A percentile compares a stretch with the other conserved stretches of the same genome.
Conservation (phyloP, 2,113 vertebrate species). For the Lasiurus cinereus region DNA sequence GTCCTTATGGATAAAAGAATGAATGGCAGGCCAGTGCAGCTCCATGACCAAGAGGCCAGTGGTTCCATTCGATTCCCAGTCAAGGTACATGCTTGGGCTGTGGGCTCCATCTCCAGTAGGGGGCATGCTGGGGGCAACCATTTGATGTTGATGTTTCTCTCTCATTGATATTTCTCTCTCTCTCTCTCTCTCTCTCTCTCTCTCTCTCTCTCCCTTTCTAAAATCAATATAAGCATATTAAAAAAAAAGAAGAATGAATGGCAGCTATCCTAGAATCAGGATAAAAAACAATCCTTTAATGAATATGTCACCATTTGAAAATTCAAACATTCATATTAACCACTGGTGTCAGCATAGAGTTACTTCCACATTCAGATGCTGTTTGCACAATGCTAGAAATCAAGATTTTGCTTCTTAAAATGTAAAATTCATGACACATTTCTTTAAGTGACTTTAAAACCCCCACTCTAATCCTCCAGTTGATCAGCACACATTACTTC, state of each 20-base stretch:
- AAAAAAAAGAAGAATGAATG: not conserved
- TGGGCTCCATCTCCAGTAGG: too few species aligned
- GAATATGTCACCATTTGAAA: not conserved
- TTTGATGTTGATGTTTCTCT: not conserved
- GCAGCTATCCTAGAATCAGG: not conserved
- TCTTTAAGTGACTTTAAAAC: slow-evolving; percentile 33
- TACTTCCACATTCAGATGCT: not conserved
- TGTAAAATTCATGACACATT: slow-evolving; percentile 4
- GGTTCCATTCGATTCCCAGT: too few species aligned
- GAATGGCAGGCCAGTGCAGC: not conserved
- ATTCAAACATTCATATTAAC: not conserved
- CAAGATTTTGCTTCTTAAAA: slow-evolving; percentile 6
- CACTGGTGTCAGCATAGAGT: not conserved
- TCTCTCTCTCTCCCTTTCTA: not conserved
- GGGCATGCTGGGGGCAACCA: too few species aligned
- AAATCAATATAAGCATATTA: not conserved
- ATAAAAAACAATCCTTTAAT: not conserved
- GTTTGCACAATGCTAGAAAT: slow-evolving; percentile 10
- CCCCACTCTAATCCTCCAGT: not conserved
- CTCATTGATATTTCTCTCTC: not conserved
- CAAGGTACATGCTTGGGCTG: too few species aligned
- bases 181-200: not conserved
- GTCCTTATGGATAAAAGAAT: not conserved
- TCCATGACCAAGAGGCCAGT: too few species aligned
- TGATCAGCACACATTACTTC: not conserved